phyloP scores from a whole-genome alignment of 2,113 vertebrate genomes.

The Prunella fulvescens region DNA sequence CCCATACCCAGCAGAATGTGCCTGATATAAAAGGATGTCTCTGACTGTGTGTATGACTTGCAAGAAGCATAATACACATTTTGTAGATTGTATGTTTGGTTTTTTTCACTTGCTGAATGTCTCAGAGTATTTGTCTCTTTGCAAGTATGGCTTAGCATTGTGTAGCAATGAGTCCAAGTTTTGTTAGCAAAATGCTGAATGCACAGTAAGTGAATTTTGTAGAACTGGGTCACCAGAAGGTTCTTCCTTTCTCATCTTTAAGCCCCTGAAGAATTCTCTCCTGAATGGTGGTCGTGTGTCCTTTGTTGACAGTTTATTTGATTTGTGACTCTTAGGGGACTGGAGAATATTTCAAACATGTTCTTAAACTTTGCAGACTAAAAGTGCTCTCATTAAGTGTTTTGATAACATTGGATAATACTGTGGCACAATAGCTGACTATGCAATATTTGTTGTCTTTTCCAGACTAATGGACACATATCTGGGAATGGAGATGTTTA shows the following conservation, averaged over 20 bases:
- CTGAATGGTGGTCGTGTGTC: neutral
- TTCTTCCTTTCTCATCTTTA: slow-evolving; percentile 7
- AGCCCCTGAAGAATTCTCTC: neutral
- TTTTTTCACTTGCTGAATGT: neutral
- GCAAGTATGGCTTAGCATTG: neutral
- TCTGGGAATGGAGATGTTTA: slow-evolving; percentile 87
- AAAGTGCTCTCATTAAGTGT: neutral
- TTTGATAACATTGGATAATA: neutral
- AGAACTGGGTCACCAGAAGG: slow-evolving; percentile 4
- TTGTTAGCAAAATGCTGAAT: slow-evolving; percentile 20
- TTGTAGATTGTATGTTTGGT: neutral
- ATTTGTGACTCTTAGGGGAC: neutral
- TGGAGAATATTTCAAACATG: neutral
- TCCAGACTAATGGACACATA: slow-evolving; percentile 92
- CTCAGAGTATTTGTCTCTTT: slow-evolving; percentile 8
- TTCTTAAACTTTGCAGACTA: neutral
- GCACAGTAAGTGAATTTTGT: neutral
- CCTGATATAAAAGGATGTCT: slow-evolving; percentile 1
- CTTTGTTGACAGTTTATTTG: neutral
- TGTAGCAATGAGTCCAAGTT: neutral
- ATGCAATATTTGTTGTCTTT: neutral
- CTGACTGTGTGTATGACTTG: neutral
- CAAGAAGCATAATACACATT: neutral
- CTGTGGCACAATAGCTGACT: neutral
- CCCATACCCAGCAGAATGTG: neutral